Evolutionary conservation across 2,113 vertebrate species (phyloP), one percentile per base, ranked within the genome.

Genomic region (Philantomba maxwellii): DNA sequence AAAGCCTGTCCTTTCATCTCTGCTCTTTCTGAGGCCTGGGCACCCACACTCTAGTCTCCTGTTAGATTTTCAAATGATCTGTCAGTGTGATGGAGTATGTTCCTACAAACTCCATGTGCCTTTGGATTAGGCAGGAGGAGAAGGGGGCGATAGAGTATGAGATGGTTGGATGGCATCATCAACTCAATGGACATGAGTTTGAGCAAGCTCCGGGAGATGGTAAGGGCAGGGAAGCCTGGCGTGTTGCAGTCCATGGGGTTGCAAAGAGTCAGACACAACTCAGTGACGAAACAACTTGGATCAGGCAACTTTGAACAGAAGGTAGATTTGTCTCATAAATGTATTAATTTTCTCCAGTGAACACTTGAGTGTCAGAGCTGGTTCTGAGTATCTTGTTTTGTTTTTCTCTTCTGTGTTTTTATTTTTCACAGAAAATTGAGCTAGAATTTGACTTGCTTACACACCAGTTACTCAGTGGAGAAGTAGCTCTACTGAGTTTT

Each of bases 401-500:
- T 70, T 88, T 85, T 81, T 51, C 70, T 92, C 81, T 73, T 85
- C 26, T 77, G 15, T 19, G 60, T 57, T 87, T 89, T 81, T 39
- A 64, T 53, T 81, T 87, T 91, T 81, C 12, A 23, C 19, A n/a
- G 70, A 85, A 84, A 83, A 77, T 49, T 49, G 55, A 51, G 11
- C 66, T 70, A 85, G 82, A 94, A 49, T 47, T 43, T 90, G 78
- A 66, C 21, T 91, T n/a, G 70, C 13, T 87, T 30, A 36, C 13
- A 58, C 0, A 51, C 21, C 49, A 36, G 6, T 73, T 75, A 64
- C n/a, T 33, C 25, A 82, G 75, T 45, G 58, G 26, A 45, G 62
- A 89, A 58, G 45, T 23, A 78, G 53, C 13, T 9, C 75, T 39
- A 55, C 15, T 30, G 26, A 51, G 6, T 58, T 70, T 91, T 49